Percentiles rank a stretch among this genome's conserved stretches.
Evolutionary conservation across 2,113 vertebrate genomes (phyloP).

Genomic region (Anolis sagrei): DNA sequence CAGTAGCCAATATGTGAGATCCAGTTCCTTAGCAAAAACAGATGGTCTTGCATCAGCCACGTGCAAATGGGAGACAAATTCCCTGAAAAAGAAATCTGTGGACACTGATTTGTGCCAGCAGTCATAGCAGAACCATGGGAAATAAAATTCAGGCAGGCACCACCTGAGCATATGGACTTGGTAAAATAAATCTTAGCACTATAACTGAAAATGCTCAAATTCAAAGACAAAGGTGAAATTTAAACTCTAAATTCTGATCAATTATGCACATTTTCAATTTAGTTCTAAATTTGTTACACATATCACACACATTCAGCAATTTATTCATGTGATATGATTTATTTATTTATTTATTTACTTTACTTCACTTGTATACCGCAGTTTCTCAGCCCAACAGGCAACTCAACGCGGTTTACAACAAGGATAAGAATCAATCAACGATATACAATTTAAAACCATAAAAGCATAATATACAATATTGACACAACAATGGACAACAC

Average conservation of each 20-base stretch:
- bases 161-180: not conserved
- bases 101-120: not conserved
- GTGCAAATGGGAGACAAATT: not conserved
- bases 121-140: not conserved
- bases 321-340: not conserved
- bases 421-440: too few species aligned
- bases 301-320: not conserved
- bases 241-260: not conserved
- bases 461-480: too few species aligned
- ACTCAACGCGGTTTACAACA: too few species aligned
- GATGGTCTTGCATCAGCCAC: slow-evolving; percentile 13
- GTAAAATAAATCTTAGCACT: not conserved
- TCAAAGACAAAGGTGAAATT: not conserved
- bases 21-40: slow-evolving; percentile 15
- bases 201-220: not conserved
- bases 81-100: not conserved
- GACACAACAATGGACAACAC: too few species aligned
- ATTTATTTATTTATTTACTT: too few species aligned
- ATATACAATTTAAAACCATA: too few species aligned
- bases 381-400: too few species aligned
- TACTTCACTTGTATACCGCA: too few species aligned
- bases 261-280: not conserved
- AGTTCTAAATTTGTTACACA: not conserved
- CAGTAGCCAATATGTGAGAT: slow-evolving; percentile 5
- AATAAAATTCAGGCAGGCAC: not conserved